These are phyloP conservation scores for Lagocephalus sceleratus DNA, from an alignment of 2,797 vertebrate genomes.

Conservation along the genomic window DNA sequence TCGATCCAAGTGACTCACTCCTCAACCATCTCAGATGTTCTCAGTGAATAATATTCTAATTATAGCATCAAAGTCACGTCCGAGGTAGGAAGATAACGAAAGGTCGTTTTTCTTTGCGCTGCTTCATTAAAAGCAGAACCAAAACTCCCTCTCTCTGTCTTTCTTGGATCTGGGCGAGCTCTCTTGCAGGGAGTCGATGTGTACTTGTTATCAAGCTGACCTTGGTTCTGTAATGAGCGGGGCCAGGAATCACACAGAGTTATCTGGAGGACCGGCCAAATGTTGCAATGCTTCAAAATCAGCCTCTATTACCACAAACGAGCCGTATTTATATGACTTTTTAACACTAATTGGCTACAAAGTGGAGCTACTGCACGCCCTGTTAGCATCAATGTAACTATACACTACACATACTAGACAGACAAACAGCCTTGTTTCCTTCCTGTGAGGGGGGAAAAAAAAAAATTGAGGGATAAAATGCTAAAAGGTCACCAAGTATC, in stretches of 20 bases:
- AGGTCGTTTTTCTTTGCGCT: conserved; percentile 13
- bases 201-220: conserved; percentile 53
- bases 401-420: too few species aligned
- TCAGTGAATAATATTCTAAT: conserved; percentile 3
- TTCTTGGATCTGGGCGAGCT: conserved; percentile 37
- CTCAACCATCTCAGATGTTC: conserved; percentile 8
- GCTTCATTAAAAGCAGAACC: conserved; percentile 28
- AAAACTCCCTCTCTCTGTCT: conserved; percentile 15
- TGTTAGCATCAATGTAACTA: conserved; percentile 2
- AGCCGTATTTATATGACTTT: conserved; percentile 17
- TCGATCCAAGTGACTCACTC: conserved; percentile 14
- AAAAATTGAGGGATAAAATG: conserved; percentile 15
- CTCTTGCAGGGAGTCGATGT: conserved; percentile 35
- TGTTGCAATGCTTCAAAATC: conserved; percentile 33
- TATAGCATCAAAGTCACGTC: too few species aligned
- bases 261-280: conserved; percentile 38
- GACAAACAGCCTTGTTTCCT: too few species aligned
- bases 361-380: conserved; percentile 5
- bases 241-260: conserved; percentile 45
- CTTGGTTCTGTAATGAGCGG: conserved; percentile 47
- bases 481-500: conserved; percentile 18
- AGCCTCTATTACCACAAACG: conserved; percentile 20
- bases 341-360: conserved; percentile 9
- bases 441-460: background rate
- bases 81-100: too few species aligned